Evolutionary conservation across 2,888 invertebrate species (phyloP), one percentile per base, ranked within the genome.

Genomic region (Ormyrus pomaceus): DNA sequence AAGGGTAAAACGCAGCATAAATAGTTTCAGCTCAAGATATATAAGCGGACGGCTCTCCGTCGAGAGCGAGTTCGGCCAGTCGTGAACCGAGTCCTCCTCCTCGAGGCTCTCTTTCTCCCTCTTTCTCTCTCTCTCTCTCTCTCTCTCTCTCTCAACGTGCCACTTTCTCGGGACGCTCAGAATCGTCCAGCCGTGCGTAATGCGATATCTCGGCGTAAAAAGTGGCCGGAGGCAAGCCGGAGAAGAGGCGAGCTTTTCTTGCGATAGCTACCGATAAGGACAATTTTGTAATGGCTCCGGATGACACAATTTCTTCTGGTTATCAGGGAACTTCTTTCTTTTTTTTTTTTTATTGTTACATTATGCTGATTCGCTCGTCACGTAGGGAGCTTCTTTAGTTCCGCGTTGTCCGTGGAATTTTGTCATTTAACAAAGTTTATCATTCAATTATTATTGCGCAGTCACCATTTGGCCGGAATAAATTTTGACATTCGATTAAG

Each of bases 101-200:
- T 48, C 61, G 58, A 45, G 45, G 45, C 34, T 68, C 55, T 19
- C 45, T 68, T 45, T 6, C 46, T 68, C 34, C 53, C 45, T 53
- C 55, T 51, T n/a, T 68, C 11, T 3, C 13, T 68, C 55, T 51
- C 45, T 68, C 11, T 3, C 13, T 68, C 34, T 68, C 55, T 53
- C 11, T 61, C 61, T 61, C 13, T n/a, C n/a, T 10, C 10, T 61
- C 9, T 7, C 6, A 8, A 45, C 8, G 61, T 64, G 48, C 48
- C 55, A 62, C 62, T 62, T 34, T 56, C 48, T 55, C 69, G 56
- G 48, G 53, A 50, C 10, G n/a, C 73, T 19, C 64, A 2, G 56
- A 53, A 13, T 71, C 65, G 59, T 45, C 59, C 71, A 65, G 56
- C 45, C 77, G 65, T 58, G 65, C 71, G 65, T 77, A 77, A 77